These are phyloP conservation scores for Drosophila bocqueti DNA, from an alignment of 1,140 invertebrate species.

Conservation along the genomic window DNA sequence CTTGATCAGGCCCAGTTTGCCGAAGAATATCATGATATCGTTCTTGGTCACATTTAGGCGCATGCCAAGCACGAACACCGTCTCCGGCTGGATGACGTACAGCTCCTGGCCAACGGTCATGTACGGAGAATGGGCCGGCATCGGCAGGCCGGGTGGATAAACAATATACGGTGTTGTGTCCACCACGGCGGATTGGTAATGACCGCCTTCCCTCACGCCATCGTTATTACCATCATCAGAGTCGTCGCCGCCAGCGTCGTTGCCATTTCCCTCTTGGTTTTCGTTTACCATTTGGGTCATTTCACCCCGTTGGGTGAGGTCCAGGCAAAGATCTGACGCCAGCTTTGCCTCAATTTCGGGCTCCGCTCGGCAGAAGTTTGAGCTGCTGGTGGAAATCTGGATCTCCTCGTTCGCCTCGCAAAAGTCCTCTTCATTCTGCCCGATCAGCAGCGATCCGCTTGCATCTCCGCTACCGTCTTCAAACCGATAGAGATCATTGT, in stretches of 20 bases:
- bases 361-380: conserved; percentile 8
- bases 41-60: conserved; percentile 65
- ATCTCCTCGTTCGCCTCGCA: conserved; percentile 15
- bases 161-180: conserved; percentile 7
- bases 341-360: neutral
- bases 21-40: conserved; percentile 61
- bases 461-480: conserved; percentile 68
- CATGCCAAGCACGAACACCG: conserved; percentile 70
- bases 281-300: neutral
- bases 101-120: conserved; percentile 52
- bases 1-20: conserved; percentile 54
- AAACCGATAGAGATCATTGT: conserved; percentile 45
- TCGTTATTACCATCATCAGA: neutral
- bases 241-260: neutral
- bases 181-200: neutral
- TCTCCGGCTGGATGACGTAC: conserved; percentile 52
- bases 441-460: conserved; percentile 35
- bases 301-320: neutral
- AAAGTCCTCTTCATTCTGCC: conserved; percentile 20
- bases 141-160: conserved; percentile 9
- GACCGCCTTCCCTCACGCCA: neutral
- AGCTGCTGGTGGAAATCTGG: conserved; percentile 5
- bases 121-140: conserved; percentile 3
- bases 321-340: neutral
- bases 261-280: neutral